A percentile compares a stretch with the other conserved stretches of the same genome.
phyloP scores from a whole-genome alignment of 2,113 vertebrate genomes.

The Nymphicus hollandicus region DNA sequence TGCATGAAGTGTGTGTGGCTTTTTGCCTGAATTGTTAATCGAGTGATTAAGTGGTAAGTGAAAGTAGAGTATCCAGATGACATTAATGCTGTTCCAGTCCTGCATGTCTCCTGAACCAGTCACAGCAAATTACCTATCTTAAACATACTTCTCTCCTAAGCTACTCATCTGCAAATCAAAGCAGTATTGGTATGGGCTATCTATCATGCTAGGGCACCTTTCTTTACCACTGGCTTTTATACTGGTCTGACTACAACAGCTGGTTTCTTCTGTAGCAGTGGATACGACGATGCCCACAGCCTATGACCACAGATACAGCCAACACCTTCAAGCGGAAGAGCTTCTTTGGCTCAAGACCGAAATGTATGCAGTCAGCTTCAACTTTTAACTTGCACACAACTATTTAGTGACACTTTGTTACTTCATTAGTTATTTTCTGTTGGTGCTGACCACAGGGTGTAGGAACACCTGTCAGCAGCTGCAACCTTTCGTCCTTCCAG shows the following conservation, averaged over 20 bases:
- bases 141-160: neutral
- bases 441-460: neutral
- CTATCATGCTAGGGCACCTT: neutral
- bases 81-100: constrained; percentile 36
- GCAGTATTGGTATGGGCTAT: neutral
- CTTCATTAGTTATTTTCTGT: neutral
- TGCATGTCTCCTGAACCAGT: constrained; percentile 33
- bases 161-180: constrained; percentile 31
- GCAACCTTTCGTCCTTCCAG: neutral
- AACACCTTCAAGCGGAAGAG: neutral
- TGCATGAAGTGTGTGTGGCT: constrained; percentile 65
- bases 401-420: neutral
- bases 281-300: accelerated
- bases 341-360: neutral
- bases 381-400: neutral
- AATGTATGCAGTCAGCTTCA: neutral
- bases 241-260: neutral
- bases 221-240: neutral
- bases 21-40: constrained; percentile 65
- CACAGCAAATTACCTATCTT: constrained; percentile 18
- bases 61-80: constrained; percentile 35
- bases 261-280: neutral
- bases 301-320: neutral
- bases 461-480: neutral
- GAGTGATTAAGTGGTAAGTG: constrained; percentile 55